Percentiles rank a stretch among this genome's conserved stretches.
Conservation (phyloP, 1,140 invertebrate genomes). For the Tetramorium parvispinum region DNA sequence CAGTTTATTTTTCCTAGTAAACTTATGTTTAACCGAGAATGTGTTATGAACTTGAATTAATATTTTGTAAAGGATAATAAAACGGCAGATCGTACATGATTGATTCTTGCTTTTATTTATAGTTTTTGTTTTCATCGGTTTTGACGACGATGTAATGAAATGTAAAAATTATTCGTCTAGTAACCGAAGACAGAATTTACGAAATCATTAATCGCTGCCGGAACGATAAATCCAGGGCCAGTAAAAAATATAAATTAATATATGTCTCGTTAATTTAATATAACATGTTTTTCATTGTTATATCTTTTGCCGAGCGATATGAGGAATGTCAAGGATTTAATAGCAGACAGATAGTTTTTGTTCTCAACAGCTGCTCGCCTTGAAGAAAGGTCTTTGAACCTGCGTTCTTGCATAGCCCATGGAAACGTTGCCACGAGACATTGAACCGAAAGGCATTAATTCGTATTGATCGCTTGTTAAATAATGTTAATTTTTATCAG, state of each 20-base stretch:
- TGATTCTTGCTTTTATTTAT: too few species aligned
- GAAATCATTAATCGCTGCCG: too few species aligned
- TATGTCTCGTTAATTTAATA: background rate
- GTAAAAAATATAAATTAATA: background rate
- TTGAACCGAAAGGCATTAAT: background rate
- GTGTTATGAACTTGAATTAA: too few species aligned
- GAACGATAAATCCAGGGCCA: too few species aligned
- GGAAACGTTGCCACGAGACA: slow-evolving; percentile 33
- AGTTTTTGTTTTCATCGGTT: too few species aligned
- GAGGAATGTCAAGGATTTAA: background rate
- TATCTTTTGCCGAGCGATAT: background rate
- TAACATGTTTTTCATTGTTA: background rate
- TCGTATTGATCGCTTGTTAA: background rate
- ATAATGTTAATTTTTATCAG: background rate
- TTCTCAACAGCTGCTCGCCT: slow-evolving; percentile 77
- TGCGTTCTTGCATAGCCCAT: slow-evolving; percentile 76
- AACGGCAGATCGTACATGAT: too few species aligned
- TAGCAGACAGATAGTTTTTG: slow-evolving; percentile 16
- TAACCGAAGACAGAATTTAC: too few species aligned
- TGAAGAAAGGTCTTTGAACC: slow-evolving; percentile 82
- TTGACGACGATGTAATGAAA: too few species aligned
- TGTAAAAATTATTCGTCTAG: too few species aligned
- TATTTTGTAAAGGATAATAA: too few species aligned
- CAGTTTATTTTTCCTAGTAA: too few species aligned
- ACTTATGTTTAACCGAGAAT: too few species aligned